Evolutionary conservation across 2,888 invertebrate species (phyloP), one percentile per base, ranked within the genome.

Genomic region (Xylota segnis): DNA sequence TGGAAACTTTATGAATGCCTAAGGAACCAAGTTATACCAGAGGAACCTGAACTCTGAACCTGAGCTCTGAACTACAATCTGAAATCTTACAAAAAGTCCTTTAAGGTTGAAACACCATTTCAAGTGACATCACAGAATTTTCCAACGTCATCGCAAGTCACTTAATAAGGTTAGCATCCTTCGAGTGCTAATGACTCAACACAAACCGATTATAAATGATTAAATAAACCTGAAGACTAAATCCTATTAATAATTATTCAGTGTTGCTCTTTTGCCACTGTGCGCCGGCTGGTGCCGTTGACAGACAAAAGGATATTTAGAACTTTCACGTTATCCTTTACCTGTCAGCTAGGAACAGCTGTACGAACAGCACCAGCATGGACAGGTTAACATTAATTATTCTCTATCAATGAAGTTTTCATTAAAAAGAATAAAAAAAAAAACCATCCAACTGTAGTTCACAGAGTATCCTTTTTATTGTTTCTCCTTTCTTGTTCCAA

Each of bases 351-450:
- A 56, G 29, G 45, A 45, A n/a, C 9, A 16, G 23, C 40, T 27
- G 23, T 2, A 14, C 16, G 32, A 56, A 14, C 6, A 43, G 6
- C 54, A 56, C 7, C 40, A 27, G 6, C 56, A 66, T n/a, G n/a
- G 63, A 66, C 74, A 61, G 27, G 18, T 5, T 27, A 56, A 58
- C 63, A 79, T 84, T 84, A 84, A 84, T 83, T 68, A 75, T 70
- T 75, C 65, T 9, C 40, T 29, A 65, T 70, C 79, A 65, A 5
- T 27, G 23, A 37, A 54, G 40, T 27, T 70, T 83, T 76, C 71
- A 83, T 83, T 76, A 70, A 83, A 56, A 23, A 23, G 3, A 23
- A 23, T 76, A 70, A 83, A 56, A 23, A 23, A 23, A 23, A 23
- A 23, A 23, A 23, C 47, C 56, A 59, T 47, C 12, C 0, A 54